Evolutionary conservation across 2,888 invertebrate species (phyloP).

Genomic region (Trimorus sp.): DNA sequence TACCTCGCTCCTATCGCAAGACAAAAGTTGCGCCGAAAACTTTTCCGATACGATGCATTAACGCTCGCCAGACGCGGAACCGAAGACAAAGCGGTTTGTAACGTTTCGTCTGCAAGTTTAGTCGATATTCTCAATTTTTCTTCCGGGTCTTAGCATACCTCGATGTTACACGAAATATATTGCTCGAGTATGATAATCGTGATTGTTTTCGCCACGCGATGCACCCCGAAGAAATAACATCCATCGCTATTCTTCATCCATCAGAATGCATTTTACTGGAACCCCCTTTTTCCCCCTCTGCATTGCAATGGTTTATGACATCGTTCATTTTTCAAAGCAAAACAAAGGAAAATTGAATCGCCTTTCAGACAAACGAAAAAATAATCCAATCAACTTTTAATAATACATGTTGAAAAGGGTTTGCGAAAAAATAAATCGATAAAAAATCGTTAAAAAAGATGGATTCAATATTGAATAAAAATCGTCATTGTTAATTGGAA

Average conservation of each 20-base stretch:
- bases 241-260: slow-evolving; percentile 34
- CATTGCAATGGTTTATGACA: slow-evolving; percentile 6
- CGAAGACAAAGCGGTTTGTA: slow-evolving; percentile 40
- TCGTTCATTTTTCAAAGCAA: slow-evolving; percentile 2
- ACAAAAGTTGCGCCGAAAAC: no score
- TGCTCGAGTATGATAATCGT: slow-evolving; percentile 54
- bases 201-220: slow-evolving; percentile 64
- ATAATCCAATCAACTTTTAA: no score
- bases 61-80: neutral
- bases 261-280: slow-evolving; percentile 29
- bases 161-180: slow-evolving; percentile 58
- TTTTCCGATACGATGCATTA: no score
- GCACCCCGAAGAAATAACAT: slow-evolving; percentile 47
- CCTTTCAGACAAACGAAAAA: no score
- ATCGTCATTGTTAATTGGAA: no score
- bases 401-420: no score
- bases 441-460: no score
- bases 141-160: slow-evolving; percentile 52
- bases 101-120: slow-evolving; percentile 57
- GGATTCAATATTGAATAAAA: no score
- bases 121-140: slow-evolving; percentile 64
- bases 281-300: neutral
- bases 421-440: no score
- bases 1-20: no score
- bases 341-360: no score